These are phyloP conservation scores for Armadillidium nasatum DNA, from an alignment of 1,140 invertebrate species.

Conservation along the genomic window DNA sequence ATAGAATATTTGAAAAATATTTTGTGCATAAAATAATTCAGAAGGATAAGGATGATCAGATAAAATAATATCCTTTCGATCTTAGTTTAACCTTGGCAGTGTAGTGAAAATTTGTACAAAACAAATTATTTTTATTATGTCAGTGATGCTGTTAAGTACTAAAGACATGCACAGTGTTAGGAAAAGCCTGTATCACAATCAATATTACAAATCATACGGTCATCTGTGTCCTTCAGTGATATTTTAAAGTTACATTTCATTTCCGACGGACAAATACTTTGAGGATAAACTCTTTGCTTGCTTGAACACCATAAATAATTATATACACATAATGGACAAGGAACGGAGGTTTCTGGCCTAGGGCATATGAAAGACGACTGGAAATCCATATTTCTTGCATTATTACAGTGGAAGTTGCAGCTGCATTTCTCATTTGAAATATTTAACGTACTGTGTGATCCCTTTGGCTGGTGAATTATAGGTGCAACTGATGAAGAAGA, in stretches of 20 bases:
- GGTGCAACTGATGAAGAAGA: not conserved
- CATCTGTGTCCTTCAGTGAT: not conserved
- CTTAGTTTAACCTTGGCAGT: too few species aligned
- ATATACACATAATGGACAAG: not conserved
- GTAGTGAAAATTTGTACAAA: too few species aligned
- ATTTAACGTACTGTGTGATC: not conserved
- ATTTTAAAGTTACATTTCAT: constrained; percentile 6
- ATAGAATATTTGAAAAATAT: too few species aligned
- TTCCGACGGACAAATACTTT: not conserved
- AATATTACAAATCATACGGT: not conserved
- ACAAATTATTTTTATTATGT: too few species aligned
- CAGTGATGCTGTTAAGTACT: too few species aligned
- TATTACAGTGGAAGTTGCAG: not conserved
- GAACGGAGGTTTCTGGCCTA: not conserved
- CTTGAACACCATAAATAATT: constrained; percentile 11
- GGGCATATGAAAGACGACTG: not conserved
- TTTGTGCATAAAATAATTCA: too few species aligned
- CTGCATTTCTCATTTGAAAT: not conserved
- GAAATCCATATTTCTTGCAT: not conserved
- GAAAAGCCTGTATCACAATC: not conserved
- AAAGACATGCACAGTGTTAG: not conserved
- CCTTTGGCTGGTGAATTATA: not conserved
- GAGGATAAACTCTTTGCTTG: constrained; percentile 7
- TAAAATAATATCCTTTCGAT: too few species aligned
- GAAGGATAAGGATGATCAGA: too few species aligned